A percentile compares a stretch with the other conserved stretches of the same genome.
phyloP scores from a whole-genome alignment of 2,113 vertebrate species.

The Euleptes europaea region DNA sequence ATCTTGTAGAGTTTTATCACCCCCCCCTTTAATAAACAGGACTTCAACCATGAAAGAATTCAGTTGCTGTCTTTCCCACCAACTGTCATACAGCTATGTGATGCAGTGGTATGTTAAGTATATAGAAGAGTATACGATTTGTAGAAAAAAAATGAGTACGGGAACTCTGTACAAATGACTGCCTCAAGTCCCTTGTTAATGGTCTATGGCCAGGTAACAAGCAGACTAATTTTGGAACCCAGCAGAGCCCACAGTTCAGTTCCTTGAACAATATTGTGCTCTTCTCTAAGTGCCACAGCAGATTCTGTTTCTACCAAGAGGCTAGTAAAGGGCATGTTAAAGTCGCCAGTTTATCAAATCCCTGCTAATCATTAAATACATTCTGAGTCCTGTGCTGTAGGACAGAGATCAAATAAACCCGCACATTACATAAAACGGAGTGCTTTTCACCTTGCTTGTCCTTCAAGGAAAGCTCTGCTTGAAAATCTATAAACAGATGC shows the following conservation, averaged over 20 bases:
- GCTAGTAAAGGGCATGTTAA: constrained; percentile 12
- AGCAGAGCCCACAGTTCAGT: background rate
- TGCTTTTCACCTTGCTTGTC: background rate
- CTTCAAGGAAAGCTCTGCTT: background rate
- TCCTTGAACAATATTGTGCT: background rate
- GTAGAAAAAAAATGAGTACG: constrained; percentile 4
- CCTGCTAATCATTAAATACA: background rate
- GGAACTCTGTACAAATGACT: background rate
- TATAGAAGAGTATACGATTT: constrained; percentile 11
- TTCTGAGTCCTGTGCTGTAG: background rate
- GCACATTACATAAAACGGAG: constrained; percentile 25
- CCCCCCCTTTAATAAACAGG: constrained; percentile 10
- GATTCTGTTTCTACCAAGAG: constrained; percentile 5
- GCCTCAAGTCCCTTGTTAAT: background rate
- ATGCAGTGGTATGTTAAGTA: constrained; percentile 15
- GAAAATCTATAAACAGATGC: background rate
- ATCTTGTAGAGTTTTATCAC: background rate
- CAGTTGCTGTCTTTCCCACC: constrained; percentile 23
- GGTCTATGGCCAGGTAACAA: background rate
- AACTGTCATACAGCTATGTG: constrained; percentile 14
- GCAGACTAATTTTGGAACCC: background rate
- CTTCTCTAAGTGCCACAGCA: background rate
- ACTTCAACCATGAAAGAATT: constrained; percentile 46
- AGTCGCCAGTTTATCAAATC: background rate
- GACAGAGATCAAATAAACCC: background rate